Evolutionary conservation across 2,888 invertebrate genomes (phyloP), one percentile per base, ranked within the genome.

Genomic region (Eretmocerus hayati): DNA sequence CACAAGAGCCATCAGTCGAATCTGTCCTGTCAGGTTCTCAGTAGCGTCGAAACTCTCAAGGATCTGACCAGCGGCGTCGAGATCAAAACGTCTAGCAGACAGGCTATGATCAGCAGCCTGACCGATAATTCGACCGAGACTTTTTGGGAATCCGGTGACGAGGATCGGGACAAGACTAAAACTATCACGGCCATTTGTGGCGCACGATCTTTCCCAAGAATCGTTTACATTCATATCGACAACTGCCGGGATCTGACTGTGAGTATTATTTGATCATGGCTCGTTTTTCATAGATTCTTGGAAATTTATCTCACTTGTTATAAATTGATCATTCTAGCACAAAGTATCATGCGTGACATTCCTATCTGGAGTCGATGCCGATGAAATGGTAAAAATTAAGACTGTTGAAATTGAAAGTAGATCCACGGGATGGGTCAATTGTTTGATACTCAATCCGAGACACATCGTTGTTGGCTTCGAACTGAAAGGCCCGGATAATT

Each of bases 121-220:
- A 88, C 86, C 0, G 97, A 97, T 68, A 88, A 87, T 62, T 92
- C 92, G 5, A 94, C 95, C 0, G 97, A 97, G 71, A 97, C 97
- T 0, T 97, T 97, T 74, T 97, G 97, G 97, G 97, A 97, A 74
- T 94, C 94, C 31, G 95, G 94, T 1, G 96, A 96, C 62, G 96
- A 96, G 65, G 96, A 97, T 73, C 78, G 89, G 48, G 93, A 92
- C 69, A 91, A 92, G 69, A 85, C 90, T 20, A 94, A 95, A 73
- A 84, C 84, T 62, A 80, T 93, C 21, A 88, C 86, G 46, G 75
- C 88, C 18, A 76, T 78, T 2, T 81, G 81, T 57, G 71, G 79
- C 54, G 77, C 81, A 50, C 77, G 81, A 50, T 78, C 83, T 35
- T 76, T 79, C 45, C 86, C 90, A 0, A 79, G 80, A 54, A 77